A percentile compares a stretch with the other conserved stretches of the same genome.
Evolutionary conservation across 2,888 invertebrate species (phyloP).

Genomic region (Plusia festucae): DNA sequence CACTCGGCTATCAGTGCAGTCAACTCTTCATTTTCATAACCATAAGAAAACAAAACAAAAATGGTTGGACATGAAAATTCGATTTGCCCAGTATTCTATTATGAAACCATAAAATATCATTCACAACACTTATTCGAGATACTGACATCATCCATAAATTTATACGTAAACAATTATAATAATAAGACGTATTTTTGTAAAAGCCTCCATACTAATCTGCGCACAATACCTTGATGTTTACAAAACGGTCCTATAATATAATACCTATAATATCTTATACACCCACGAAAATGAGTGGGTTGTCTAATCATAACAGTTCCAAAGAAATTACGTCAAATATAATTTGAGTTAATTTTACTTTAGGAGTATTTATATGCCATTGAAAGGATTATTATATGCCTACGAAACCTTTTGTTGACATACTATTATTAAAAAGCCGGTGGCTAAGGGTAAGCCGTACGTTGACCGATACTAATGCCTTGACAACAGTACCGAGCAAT

Average conservation of each 20-base stretch:
- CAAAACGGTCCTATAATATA: background rate
- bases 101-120: background rate
- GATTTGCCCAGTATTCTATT: background rate
- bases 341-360: background rate
- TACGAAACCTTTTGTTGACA: no score
- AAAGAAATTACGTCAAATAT: background rate
- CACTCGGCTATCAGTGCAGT: no score
- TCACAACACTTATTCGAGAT: background rate
- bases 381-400: background rate
- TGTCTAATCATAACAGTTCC: background rate
- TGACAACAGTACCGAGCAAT: no score
- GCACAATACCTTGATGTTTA: background rate
- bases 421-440: no score
- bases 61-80: background rate
- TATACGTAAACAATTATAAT: background rate
- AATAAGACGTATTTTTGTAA: background rate
- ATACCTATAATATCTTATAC: background rate
- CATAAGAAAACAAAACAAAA: no score
- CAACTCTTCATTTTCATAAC: no score
- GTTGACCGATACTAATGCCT: background rate
- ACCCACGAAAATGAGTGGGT: background rate
- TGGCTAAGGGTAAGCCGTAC: no score
- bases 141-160: background rate
- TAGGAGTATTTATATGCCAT: background rate
- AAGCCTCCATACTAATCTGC: background rate